Conservation (phyloP, 2,888 invertebrate genomes). For the Eupithecia pulchellata region DNA sequence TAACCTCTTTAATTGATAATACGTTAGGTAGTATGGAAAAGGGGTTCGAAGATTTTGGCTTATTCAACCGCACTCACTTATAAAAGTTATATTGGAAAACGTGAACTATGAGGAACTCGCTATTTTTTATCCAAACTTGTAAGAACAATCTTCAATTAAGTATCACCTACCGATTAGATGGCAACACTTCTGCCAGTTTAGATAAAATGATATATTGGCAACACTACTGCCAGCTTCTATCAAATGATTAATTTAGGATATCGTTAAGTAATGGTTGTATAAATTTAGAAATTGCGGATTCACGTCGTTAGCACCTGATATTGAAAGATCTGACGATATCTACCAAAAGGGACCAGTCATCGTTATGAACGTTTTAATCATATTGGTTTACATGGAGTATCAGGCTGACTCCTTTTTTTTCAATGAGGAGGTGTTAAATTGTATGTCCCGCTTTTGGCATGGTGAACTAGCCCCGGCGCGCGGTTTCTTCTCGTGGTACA, state of each 20-base stretch:
- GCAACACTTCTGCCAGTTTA: not conserved
- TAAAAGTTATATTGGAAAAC: not conserved
- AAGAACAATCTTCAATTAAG: not conserved
- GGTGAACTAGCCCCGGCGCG: not conserved
- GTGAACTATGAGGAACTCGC: not conserved
- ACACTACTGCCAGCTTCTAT: constrained; percentile 4
- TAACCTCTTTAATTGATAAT: too few relatives aligned
- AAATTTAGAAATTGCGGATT: constrained; percentile 55
- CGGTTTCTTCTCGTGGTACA: too few relatives aligned
- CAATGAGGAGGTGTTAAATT: not conserved
- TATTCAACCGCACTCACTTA: too few relatives aligned
- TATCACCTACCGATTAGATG: not conserved
- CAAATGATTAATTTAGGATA: constrained; percentile 47
- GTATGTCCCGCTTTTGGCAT: not conserved
- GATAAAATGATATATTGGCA: constrained; percentile 38
- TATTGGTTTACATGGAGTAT: not conserved
- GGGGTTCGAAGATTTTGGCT: too few relatives aligned
- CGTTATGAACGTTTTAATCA: constrained; percentile 35
- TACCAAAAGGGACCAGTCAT: constrained; percentile 62
- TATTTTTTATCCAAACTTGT: not conserved
- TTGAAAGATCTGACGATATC: constrained; percentile 57
- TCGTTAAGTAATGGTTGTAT: constrained; percentile 44
- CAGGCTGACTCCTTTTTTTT: not conserved
- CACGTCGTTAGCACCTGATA: constrained; percentile 66
- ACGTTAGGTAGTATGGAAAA: too few relatives aligned